These are phyloP conservation scores for Chrysotoxum bicinctum DNA, from an alignment of 2,888 invertebrate genomes.

Conservation along the genomic window DNA sequence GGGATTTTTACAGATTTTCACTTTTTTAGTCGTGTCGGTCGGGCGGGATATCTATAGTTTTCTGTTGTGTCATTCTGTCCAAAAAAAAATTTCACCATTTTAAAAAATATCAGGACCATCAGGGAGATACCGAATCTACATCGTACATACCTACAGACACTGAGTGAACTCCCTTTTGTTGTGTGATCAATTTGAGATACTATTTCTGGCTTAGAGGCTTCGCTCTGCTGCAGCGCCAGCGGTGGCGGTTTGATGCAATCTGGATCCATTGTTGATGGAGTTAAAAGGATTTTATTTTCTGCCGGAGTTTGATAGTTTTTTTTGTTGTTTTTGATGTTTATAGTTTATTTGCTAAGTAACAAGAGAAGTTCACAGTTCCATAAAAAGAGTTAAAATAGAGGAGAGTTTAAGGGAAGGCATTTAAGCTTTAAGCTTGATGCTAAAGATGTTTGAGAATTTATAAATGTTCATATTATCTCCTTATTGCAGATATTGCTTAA, in stretches of 20 bases:
- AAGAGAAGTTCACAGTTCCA: too few species aligned
- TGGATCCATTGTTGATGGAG: constrained; percentile 24
- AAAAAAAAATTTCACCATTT: background rate
- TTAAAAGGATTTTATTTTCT: constrained; percentile 18
- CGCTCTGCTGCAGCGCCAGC: background rate
- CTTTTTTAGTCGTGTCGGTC: constrained; percentile 12
- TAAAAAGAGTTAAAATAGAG: background rate
- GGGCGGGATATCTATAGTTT: constrained; percentile 10
- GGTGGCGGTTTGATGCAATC: constrained; percentile 31
- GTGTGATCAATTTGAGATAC: constrained; percentile 37
- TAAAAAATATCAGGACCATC: constrained; percentile 10
- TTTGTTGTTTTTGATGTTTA: background rate
- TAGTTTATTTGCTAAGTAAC: background rate
- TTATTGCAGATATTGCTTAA: too few species aligned
- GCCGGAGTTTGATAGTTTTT: background rate
- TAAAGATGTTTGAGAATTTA: too few species aligned
- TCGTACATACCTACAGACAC: background rate
- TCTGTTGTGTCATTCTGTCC: constrained; percentile 20
- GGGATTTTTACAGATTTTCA: constrained; percentile 63
- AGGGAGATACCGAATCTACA: constrained; percentile 9
- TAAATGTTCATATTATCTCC: too few species aligned
- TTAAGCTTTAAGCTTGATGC: too few species aligned
- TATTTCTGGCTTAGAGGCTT: constrained; percentile 30
- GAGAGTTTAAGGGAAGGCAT: too few species aligned
- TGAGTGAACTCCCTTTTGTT: constrained; percentile 35